A percentile compares a stretch with the other conserved stretches of the same genome.
Evolutionary conservation across 2,113 vertebrate species (phyloP).

Genomic region (Bos indicus): DNA sequence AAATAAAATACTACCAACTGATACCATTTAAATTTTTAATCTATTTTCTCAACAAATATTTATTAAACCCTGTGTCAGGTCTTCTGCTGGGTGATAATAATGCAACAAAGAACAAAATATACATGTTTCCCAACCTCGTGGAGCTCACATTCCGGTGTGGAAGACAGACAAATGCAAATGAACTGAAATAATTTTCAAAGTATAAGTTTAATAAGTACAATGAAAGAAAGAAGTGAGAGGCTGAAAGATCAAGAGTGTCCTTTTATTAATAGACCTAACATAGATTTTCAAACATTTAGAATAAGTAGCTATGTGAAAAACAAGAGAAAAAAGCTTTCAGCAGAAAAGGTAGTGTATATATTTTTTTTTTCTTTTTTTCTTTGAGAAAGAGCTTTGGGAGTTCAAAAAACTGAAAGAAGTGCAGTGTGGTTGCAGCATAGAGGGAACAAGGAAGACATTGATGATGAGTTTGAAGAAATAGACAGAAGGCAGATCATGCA

Average conservation of each 20-base stretch:
- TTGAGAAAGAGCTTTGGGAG: background rate
- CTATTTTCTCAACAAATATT: background rate
- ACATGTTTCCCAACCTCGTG: background rate
- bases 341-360: background rate
- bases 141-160: background rate
- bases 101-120: background rate
- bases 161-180: background rate
- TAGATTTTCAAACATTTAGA: background rate
- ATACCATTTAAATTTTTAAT: background rate
- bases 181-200: background rate
- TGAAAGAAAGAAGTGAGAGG: background rate
- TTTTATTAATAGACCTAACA: background rate
- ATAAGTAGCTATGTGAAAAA: background rate
- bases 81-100: background rate
- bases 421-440: background rate
- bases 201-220: background rate
- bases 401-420: background rate
- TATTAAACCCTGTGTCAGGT: background rate
- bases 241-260: background rate
- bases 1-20: background rate
- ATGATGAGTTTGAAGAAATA: background rate
- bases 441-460: background rate
- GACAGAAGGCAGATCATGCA: background rate
- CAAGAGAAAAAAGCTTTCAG: background rate
- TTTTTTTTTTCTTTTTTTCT: background rate